Percentiles rank a stretch among this genome's conserved stretches.
phyloP scores from a whole-genome alignment of 2,113 vertebrate genomes.

The Regulus satrapa region DNA sequence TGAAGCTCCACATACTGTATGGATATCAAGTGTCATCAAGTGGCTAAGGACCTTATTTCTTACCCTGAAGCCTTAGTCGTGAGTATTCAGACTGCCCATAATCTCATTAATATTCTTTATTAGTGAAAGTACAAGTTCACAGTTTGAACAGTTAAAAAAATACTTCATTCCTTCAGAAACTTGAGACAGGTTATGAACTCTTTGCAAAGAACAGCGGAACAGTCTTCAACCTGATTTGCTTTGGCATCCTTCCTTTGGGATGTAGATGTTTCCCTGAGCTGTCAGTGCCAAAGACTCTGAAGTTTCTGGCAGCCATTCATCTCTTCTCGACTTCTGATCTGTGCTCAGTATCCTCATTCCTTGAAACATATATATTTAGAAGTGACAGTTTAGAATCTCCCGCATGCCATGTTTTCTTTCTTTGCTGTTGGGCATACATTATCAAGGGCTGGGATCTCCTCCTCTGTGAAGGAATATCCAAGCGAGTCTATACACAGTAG shows the following conservation, averaged over 20 bases:
- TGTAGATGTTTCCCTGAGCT: neutral
- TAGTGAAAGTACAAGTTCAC: neutral
- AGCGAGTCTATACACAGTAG: neutral
- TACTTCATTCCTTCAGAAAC: neutral
- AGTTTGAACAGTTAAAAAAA: neutral
- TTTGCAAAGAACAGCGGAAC: neutral
- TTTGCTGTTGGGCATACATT: neutral
- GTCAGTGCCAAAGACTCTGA: neutral
- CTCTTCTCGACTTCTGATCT: neutral
- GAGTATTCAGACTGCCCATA: neutral
- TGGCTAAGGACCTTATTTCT: neutral
- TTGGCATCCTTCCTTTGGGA: neutral
- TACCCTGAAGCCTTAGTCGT: neutral
- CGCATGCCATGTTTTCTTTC: neutral
- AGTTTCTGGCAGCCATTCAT: slow-evolving; percentile 12
- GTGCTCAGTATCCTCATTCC: neutral
- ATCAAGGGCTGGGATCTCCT: neutral
- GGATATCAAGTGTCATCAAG: no score
- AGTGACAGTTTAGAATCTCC: neutral
- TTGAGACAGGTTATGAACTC: neutral
- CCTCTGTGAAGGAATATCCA: neutral
- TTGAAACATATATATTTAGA: neutral
- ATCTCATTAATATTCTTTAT: neutral
- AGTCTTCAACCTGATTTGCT: neutral
- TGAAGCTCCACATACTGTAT: neutral